Evolutionary conservation across 2,888 invertebrate species (phyloP).

Genomic region (Drosophila borealis): DNA sequence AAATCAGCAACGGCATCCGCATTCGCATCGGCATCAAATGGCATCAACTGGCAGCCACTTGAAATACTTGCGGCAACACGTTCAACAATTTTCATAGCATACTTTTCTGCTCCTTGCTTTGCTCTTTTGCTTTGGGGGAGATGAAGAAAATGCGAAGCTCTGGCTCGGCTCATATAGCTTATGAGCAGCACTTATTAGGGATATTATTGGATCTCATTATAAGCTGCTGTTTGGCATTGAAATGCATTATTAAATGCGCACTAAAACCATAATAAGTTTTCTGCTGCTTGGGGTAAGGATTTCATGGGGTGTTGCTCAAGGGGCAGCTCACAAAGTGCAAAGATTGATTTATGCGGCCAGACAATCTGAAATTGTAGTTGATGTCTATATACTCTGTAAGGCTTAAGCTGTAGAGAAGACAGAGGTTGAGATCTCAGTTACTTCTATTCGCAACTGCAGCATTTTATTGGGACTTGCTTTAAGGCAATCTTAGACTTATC

Average conservation of each 20-base stretch:
- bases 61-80: slow-evolving; percentile 44
- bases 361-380: slow-evolving; percentile 1
- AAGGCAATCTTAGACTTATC: too few species aligned
- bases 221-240: slow-evolving; percentile 48
- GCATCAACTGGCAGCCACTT: slow-evolving; percentile 12
- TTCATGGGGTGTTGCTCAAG: not conserved
- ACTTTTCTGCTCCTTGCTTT: slow-evolving; percentile 49
- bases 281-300: not conserved
- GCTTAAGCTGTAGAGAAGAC: not conserved
- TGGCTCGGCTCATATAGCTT: not conserved
- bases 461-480: too few species aligned
- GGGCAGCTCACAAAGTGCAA: slow-evolving; percentile 23
- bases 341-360: slow-evolving; percentile 29
- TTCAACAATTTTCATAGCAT: slow-evolving; percentile 66
- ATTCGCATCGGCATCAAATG: slow-evolving; percentile 9
- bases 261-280: slow-evolving; percentile 52
- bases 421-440: not conserved
- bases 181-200: slow-evolving; percentile 20
- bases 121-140: too few species aligned
- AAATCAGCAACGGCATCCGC: slow-evolving; percentile 50
- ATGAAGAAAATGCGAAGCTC: not conserved
- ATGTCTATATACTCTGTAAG: not conserved
- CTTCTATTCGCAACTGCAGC: not conserved
- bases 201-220: slow-evolving; percentile 36
- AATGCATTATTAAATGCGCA: slow-evolving; percentile 60